A percentile compares a stretch with the other conserved stretches of the same genome.
These are phyloP conservation scores for Australoheros scitulus DNA, from an alignment of 2,113 vertebrate species.

Conservation along the genomic window DNA sequence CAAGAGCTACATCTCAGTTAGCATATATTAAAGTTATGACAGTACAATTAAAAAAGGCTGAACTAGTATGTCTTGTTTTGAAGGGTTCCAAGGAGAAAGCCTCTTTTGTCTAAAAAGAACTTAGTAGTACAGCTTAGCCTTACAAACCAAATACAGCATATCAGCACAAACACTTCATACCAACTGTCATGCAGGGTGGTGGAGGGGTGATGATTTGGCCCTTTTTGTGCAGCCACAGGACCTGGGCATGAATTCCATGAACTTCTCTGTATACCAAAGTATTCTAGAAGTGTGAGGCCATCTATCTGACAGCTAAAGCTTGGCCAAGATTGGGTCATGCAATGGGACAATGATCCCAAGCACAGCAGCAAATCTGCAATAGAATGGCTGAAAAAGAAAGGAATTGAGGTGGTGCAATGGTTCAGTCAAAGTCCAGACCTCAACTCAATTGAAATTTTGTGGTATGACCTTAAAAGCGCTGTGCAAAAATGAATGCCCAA, in stretches of 20 bases:
- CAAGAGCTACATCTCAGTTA: neutral
- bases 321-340: too few species aligned
- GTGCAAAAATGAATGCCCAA: too few species aligned
- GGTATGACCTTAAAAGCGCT: too few species aligned
- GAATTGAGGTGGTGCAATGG: neutral
- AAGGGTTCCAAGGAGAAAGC: neutral
- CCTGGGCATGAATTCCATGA: too few species aligned
- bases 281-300: too few species aligned
- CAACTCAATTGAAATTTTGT: too few species aligned
- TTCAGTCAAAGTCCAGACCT: neutral
- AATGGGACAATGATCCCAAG: neutral
- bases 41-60: neutral
- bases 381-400: neutral
- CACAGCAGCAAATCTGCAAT: neutral
- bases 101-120: too few species aligned
- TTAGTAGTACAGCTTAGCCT: neutral
- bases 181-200: neutral
- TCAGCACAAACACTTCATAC: neutral
- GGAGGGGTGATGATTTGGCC: neutral
- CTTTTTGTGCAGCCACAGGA: neutral
- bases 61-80: neutral
- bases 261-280: too few species aligned
- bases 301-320: too few species aligned
- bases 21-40: neutral
- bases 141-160: neutral